Percentiles rank a stretch among this genome's conserved stretches.
phyloP scores from a whole-genome alignment of 2,113 vertebrate species.

The Cranoglanis bouderius region DNA sequence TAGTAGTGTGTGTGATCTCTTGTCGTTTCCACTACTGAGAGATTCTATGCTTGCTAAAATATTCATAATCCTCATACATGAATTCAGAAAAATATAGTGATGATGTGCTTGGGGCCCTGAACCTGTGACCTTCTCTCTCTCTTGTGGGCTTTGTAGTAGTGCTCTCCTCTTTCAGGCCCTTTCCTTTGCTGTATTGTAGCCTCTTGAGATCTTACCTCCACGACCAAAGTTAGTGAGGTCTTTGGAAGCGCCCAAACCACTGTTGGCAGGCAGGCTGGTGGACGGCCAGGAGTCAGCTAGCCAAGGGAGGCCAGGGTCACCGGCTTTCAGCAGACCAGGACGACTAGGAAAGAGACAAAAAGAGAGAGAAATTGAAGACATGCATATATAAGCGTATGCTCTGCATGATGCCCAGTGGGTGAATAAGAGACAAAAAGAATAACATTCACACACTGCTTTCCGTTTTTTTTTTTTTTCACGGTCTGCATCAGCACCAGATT shows the following conservation, averaged over 20 bases:
- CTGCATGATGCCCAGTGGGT: conserved; percentile 4
- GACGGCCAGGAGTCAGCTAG: conserved; percentile 98
- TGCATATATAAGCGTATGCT: conserved; percentile 18
- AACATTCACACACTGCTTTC: conserved; percentile 36
- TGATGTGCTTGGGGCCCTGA: conserved; percentile 8
- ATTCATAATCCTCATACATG: conserved; percentile 52
- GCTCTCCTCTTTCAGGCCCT: not conserved
- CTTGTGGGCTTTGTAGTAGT: conserved; percentile 31
- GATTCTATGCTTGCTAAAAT: conserved; percentile 44
- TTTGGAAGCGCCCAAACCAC: conserved; percentile 86
- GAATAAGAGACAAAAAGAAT: conserved; percentile 18
- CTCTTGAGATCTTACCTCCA: conserved; percentile 78
- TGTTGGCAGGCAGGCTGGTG: conserved; percentile 93
- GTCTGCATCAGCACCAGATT: conserved; percentile 68
- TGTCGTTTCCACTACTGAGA: conserved; percentile 35
- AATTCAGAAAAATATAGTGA: conserved; percentile 32
- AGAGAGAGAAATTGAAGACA: conserved; percentile 39
- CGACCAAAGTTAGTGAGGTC: conserved; percentile 93
- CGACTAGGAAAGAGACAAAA: conserved; percentile 73
- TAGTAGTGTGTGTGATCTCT: conserved; percentile 39
- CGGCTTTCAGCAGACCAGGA: conserved; percentile 89
- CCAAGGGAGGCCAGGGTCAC: conserved; percentile 94
- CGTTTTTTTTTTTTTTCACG: conserved; percentile 44
- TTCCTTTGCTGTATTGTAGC: conserved; percentile 24
- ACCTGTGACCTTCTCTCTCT: conserved; percentile 21